Percentiles rank a stretch among this genome's conserved stretches.
These are phyloP conservation scores for Bhutanitis thaidina DNA, from an alignment of 2,888 invertebrate genomes.

Conservation along the genomic window DNA sequence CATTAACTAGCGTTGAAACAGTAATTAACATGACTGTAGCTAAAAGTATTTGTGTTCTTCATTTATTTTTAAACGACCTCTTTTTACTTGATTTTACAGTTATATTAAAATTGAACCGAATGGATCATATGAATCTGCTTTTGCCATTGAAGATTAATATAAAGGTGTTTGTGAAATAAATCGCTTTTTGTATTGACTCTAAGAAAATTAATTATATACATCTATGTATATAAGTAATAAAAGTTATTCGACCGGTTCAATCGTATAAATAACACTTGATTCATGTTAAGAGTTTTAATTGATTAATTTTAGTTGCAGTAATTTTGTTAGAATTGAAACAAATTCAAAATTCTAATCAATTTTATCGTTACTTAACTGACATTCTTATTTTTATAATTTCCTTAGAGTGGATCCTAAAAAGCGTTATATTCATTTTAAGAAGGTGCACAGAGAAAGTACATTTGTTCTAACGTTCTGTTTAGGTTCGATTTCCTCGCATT, in stretches of 20 bases:
- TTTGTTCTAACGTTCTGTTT: conserved; percentile 37
- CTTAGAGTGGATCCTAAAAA: background rate
- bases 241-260: background rate
- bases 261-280: too few species aligned
- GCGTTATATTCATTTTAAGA: background rate
- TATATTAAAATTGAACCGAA: conserved; percentile 12
- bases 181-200: conserved; percentile 15
- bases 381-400: background rate
- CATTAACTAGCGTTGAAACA: too few species aligned
- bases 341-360: too few species aligned
- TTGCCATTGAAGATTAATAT: conserved; percentile 18
- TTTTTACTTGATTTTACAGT: background rate
- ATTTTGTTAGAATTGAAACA: too few species aligned
- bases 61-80: too few species aligned
- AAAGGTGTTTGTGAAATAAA: conserved; percentile 7
- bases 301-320: too few species aligned
- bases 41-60: too few species aligned
- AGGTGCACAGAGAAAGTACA: conserved; percentile 39
- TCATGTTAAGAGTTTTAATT: too few species aligned
- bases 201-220: background rate
- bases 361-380: too few species aligned
- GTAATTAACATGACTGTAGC: too few species aligned
- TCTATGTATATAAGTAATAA: background rate
- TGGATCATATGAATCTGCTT: conserved; percentile 5
- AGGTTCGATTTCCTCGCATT: conserved; percentile 22